phyloP scores from a whole-genome alignment of 2,113 vertebrate species.

The Archilochus colubris region DNA sequence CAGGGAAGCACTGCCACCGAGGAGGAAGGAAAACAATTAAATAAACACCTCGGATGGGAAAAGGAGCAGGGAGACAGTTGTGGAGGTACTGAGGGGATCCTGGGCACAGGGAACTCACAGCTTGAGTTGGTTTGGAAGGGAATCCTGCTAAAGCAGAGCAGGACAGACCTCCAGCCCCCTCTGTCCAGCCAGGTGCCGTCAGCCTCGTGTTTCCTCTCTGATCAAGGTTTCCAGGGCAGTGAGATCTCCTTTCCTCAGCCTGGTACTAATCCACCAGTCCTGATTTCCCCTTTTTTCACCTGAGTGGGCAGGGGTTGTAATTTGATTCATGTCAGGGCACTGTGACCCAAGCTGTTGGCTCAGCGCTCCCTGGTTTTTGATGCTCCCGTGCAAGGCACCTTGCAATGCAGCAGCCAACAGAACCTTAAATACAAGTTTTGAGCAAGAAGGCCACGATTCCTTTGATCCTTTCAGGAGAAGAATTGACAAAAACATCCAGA shows the following conservation, averaged over 20 bases:
- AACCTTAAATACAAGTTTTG: accelerated
- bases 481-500: background rate
- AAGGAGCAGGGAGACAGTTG: background rate
- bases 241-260: background rate
- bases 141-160: background rate
- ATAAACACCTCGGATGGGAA: constrained; percentile 75
- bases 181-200: accelerated
- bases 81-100: background rate
- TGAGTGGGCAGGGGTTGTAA: accelerated
- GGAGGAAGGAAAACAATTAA: constrained; percentile 79
- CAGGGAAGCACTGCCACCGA: constrained; percentile 64
- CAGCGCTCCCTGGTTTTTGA: background rate
- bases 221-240: background rate
- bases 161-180: background rate
- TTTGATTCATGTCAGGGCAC: accelerated
- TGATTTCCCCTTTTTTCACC: background rate
- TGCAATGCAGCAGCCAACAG: accelerated
- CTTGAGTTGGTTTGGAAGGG: background rate
- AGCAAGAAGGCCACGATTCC: background rate
- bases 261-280: background rate
- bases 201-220: accelerated
- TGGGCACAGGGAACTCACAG: background rate
- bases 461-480: background rate
- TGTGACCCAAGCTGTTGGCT: accelerated
- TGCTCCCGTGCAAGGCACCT: background rate